Percentiles rank a stretch among this genome's conserved stretches.
Conservation (phyloP, 2,113 vertebrate species). For the Microcebus ravelobensis region DNA sequence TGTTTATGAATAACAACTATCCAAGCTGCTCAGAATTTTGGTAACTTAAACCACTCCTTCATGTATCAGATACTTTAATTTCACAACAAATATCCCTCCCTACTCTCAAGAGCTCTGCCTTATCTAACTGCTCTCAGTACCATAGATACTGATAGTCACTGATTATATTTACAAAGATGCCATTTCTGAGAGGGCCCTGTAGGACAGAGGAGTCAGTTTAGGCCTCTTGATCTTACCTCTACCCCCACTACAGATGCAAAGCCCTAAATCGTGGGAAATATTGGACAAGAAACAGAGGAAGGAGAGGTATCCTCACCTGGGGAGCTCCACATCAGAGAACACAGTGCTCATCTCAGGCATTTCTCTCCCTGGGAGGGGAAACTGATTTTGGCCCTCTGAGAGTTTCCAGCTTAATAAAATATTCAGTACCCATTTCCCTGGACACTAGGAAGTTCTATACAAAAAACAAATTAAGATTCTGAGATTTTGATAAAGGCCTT, state of each 20-base stretch:
- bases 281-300: not conserved
- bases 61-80: conserved; percentile 34
- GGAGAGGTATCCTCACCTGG: too few relatives aligned
- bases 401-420: conserved; percentile 7
- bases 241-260: not conserved
- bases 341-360: not conserved
- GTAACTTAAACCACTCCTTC: conserved; percentile 25
- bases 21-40: not conserved
- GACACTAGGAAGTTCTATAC: not conserved
- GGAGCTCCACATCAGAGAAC: not conserved
- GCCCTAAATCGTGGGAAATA: not conserved
- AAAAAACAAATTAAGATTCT: not conserved
- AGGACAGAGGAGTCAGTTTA: not conserved
- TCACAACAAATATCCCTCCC: not conserved
- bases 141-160: not conserved
- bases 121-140: not conserved
- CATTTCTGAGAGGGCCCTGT: not conserved
- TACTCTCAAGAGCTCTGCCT: not conserved
- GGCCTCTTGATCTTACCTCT: not conserved
- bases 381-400: not conserved
- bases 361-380: not conserved
- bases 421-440: not conserved
- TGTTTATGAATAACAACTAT: not conserved
- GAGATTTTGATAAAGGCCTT: not conserved
- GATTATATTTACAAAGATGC: not conserved